Base-by-base conservation (phyloP, 2,113 vertebrate genomes). In the Hemiprocne comata region DNA sequence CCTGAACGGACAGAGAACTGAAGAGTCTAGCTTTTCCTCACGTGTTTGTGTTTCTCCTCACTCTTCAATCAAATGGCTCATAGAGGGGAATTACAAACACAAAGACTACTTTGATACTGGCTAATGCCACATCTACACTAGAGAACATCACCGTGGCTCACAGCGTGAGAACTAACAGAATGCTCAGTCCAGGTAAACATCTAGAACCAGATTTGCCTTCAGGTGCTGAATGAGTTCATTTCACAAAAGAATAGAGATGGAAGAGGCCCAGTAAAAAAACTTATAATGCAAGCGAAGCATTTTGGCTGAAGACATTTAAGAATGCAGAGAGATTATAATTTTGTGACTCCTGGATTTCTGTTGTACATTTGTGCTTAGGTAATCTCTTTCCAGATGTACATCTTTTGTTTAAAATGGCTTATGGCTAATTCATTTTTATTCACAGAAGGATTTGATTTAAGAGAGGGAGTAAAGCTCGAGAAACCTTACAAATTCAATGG, bases 381-480 rank as follows among this genome's bases (percentile, higher is more conserved):
- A 92, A 82, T 44, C 34, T 58, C 66, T 66, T 84, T 94, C 89
- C 85, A 84, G 15, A 74, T 89, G 88, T 86, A 70, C 28, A 2
- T 48, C 65, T 69, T 80, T 80, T 95, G 62, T 92, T 93, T 96
- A 81, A 95, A 57, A 60, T 61, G 78, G 51, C 34, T 89, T 88
- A 92, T 70, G 40, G 38, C 8, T 96, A 89, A 90, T 76, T 78
- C 91, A 82, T 93, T 92, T 89, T 84, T 66, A 93, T 90, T 91
- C 57, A 53, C 72, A 89, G 95, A 79, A 93, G 73, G 85, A 87
- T 85, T 94, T 96, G 74, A 94, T 86, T 87, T 92, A 95, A 89
- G 77, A 57, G 18, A 50, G 15, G 60, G 83, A 60, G 23, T 73
- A 88, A 82, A 90, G 33, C 23, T 90, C 72, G 72, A 95, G 84